Evolutionary conservation across 2,113 vertebrate genomes (phyloP).

Genomic region (Phalacrocorax carbo): DNA sequence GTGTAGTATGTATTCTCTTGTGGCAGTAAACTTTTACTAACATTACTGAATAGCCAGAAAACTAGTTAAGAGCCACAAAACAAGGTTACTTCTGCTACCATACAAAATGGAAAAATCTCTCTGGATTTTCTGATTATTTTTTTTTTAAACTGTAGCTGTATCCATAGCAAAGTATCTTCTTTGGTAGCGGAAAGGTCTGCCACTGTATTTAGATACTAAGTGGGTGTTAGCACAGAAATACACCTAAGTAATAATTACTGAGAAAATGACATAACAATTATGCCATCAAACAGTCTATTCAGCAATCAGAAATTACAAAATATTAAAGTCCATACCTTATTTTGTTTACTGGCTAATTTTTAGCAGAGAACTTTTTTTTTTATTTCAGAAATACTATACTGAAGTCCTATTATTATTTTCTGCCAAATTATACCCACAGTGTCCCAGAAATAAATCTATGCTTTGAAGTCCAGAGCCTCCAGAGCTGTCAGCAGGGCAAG

Average conservation of each 20-base stretch:
- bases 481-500: background rate
- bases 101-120: background rate
- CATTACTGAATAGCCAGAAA: background rate
- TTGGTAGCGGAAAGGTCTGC: background rate
- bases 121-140: background rate
- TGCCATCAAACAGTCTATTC: background rate
- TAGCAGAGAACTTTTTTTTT: background rate
- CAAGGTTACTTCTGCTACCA: background rate
- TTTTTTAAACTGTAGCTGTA: background rate
- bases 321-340: background rate
- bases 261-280: background rate
- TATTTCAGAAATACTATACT: background rate
- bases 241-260: background rate
- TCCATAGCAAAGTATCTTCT: background rate
- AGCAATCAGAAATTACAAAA: background rate
- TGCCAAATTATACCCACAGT: background rate
- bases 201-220: background rate
- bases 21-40: background rate
- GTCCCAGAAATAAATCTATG: background rate
- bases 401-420: background rate
- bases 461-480: background rate
- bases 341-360: background rate
- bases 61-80: background rate
- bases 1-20: rapidly evolving
- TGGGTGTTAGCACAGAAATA: background rate